Evolutionary conservation across 2,113 vertebrate species (phyloP), one percentile per base, ranked within the genome.

Genomic region (Periophthalmus modestus): DNA sequence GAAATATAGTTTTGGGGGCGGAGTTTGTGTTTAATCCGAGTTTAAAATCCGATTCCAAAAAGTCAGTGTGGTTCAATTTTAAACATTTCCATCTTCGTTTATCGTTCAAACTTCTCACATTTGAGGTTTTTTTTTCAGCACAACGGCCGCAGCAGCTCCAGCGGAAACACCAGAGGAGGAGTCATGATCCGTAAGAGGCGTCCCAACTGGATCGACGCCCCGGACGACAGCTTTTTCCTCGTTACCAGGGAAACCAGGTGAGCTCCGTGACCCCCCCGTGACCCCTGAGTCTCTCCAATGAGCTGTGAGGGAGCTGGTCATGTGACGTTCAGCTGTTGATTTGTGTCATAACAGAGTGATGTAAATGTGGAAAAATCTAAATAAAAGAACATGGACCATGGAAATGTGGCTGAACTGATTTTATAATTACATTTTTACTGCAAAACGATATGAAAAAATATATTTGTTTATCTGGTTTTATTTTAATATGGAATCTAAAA

Each of bases 241-340:
- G 96, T 95, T 87, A 95, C 95, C 83, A 91, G 95, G 92, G 96
- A 97, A 92, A 96, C 96, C 91, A 97, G 95, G 96, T 97, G 94
- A 85, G 92, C 85, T 82, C 87, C 87, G 81, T 82, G 81, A 90
- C 84, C 74, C 19, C 52, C 10, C 73, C 48, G 78, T 72, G 74
- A 83, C 69, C 82, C 82, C 73, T 81, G 81, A 79, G 79, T 73
- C 62, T 65, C 14, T 33, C 68, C 87, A 68, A 83, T 72, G 79
- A 59, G 84, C 54, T 69, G 77, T 76, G 58, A 65, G 62, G 10
- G 61, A n/a, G 62, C 2, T 62, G 28, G 16, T 62, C 59, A 62
- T 62, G 59, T 34, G 59, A 61, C 12, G 12, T 61, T 58, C 3
- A 54, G 9, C 18, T 19, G 2, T 2, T 50, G 48, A 50, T 50